phyloP scores from a whole-genome alignment of 2,797 vertebrate genomes.

The Crocodylus rhombifer region DNA sequence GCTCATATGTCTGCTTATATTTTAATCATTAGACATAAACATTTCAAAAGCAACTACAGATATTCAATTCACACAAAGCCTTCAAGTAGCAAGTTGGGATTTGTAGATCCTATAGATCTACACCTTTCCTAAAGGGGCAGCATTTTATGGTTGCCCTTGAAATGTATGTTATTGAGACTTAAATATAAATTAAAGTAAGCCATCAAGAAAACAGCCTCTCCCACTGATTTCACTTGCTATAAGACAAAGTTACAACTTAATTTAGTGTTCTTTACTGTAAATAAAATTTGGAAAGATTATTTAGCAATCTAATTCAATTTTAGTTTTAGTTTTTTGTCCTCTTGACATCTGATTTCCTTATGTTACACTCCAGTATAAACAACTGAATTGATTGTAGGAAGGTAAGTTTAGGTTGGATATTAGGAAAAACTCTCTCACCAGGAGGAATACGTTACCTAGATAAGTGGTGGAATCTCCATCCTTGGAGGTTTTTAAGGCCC shows the following conservation, averaged over 20 bases:
- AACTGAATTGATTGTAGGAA: background rate
- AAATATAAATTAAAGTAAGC: conserved; percentile 63
- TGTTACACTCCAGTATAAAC: conserved; percentile 23
- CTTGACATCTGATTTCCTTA: background rate
- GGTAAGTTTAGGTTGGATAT: background rate
- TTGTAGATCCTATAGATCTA: background rate
- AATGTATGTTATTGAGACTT: conserved; percentile 55
- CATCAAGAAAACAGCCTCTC: conserved; percentile 40
- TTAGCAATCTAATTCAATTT: conserved; percentile 62
- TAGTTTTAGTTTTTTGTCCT: conserved; percentile 24
- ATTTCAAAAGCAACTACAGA: conserved; percentile 63
- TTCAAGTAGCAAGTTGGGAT: conserved; percentile 25
- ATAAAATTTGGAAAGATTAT: conserved; percentile 66
- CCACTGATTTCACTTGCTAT: conserved; percentile 39
- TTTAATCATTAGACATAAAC: conserved; percentile 65
- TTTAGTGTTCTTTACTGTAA: background rate
- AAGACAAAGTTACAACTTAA: conserved; percentile 48
- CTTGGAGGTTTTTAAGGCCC: no score
- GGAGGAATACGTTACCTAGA: no score
- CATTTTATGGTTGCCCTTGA: conserved; percentile 46
- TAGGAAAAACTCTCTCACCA: no score
- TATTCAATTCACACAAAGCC: conserved; percentile 59
- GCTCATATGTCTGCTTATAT: conserved; percentile 54
- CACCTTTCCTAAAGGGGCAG: background rate
- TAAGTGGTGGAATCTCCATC: no score